Evolutionary conservation across 2,888 invertebrate species (phyloP).

Genomic region (Ormyrus labotus): DNA sequence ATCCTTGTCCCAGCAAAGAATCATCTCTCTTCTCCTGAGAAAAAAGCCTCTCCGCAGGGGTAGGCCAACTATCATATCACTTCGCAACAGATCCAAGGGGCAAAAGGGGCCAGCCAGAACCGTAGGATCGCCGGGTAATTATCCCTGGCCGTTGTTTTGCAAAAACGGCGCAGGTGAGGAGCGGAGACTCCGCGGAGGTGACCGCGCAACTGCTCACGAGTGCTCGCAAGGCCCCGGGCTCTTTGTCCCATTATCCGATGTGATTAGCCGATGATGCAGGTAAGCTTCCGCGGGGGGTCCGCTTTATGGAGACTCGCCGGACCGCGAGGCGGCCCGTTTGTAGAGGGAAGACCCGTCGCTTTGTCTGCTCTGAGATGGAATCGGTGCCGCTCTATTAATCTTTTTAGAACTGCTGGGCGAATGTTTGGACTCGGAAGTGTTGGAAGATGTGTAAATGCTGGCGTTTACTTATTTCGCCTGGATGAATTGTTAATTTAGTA

Average conservation of each 20-base stretch:
- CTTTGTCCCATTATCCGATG: conserved; percentile 68
- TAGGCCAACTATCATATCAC: background rate
- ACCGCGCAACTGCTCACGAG: background rate
- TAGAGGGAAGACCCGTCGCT: background rate
- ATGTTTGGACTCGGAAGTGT: too few species aligned
- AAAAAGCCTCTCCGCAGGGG: background rate
- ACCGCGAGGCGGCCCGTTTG: background rate
- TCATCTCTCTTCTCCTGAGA: background rate
- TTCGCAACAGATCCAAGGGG: background rate
- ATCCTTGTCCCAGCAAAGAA: conserved; percentile 4
- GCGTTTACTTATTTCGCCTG: background rate
- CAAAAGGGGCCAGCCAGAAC: background rate
- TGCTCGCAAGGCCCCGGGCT: conserved; percentile 41
- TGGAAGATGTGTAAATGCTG: background rate
- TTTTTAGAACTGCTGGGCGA: too few species aligned
- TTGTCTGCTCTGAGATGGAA: background rate
- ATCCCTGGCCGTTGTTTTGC: conserved; percentile 15
- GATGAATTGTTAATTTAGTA: background rate
- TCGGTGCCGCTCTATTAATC: background rate
- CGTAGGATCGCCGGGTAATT: background rate
- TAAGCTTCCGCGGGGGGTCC: conserved; percentile 75
- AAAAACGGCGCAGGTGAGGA: background rate
- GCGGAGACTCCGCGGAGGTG: background rate
- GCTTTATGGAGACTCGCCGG: conserved; percentile 60
- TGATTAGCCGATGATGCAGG: conserved; percentile 76